A percentile compares a stretch with the other conserved stretches of the same genome.
Conservation (phyloP, 2,888 invertebrate genomes). For the Calliphora vomitoria region DNA sequence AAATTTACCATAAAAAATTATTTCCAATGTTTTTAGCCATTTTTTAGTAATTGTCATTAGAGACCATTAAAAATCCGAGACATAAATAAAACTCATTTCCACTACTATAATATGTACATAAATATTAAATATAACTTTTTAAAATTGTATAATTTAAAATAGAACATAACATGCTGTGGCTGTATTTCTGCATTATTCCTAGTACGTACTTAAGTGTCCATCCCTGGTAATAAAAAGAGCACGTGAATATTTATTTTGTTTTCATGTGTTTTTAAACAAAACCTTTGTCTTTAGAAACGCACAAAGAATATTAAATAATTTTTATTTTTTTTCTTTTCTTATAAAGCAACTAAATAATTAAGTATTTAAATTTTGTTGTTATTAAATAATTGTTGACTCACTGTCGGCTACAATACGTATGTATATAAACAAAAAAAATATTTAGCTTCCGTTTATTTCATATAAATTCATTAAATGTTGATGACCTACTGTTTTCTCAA, state of each 20-base stretch:
- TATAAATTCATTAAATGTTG: not conserved
- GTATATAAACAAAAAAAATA: not conserved
- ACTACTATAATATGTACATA: too few relatives aligned
- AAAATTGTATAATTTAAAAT: too few relatives aligned
- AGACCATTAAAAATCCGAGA: too few relatives aligned
- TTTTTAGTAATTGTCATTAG: too few relatives aligned
- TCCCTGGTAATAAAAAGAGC: not conserved
- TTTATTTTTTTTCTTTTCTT: too few relatives aligned
- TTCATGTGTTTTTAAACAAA: not conserved
- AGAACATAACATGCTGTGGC: too few relatives aligned
- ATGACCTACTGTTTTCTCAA: conserved; percentile 5
- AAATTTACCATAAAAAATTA: too few relatives aligned
- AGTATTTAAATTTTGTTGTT: not conserved
- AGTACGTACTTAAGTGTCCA: not conserved
- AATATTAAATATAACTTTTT: too few relatives aligned
- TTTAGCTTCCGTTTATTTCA: not conserved
- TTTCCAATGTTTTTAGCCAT: too few relatives aligned
- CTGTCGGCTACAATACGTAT: not conserved
- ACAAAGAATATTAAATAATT: not conserved
- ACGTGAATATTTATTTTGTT: not conserved
- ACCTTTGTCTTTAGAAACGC: not conserved
- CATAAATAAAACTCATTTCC: too few relatives aligned
- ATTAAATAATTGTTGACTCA: not conserved
- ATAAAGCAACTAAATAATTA: too few relatives aligned
- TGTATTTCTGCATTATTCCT: too few relatives aligned